Percentiles rank a stretch among this genome's conserved stretches.
Conservation (phyloP, 2,113 vertebrate species). For the Oxyura jamaicensis region DNA sequence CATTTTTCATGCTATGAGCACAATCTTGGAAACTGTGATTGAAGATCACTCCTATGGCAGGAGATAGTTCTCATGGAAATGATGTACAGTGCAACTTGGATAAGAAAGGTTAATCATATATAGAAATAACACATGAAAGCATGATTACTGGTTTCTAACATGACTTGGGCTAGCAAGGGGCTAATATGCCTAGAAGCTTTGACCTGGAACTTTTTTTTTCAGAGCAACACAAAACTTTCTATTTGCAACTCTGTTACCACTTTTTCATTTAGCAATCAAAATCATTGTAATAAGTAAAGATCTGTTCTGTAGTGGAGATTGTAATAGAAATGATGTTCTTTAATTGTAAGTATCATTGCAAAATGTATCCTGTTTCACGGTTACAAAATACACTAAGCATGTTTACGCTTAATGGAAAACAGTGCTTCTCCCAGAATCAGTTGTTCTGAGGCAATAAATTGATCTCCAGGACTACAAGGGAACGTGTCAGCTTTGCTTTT, state of each 20-base stretch:
- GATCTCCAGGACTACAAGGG: background rate
- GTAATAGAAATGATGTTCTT: background rate
- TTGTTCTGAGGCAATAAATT: background rate
- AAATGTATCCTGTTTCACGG: background rate
- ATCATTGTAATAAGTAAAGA: background rate
- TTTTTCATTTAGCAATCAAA: background rate
- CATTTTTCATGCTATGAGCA: background rate
- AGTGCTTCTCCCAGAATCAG: background rate
- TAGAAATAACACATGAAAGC: background rate
- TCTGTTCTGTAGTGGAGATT: background rate
- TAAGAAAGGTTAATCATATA: background rate
- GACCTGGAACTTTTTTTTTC: background rate
- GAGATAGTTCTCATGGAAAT: background rate
- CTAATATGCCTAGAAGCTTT: background rate
- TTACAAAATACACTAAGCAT: background rate
- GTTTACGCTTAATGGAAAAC: background rate
- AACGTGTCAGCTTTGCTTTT: background rate
- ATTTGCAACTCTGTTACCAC: background rate
- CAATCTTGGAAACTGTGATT: background rate
- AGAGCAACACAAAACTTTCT: background rate
- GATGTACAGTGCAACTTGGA: background rate
- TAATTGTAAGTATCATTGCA: background rate
- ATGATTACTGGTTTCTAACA: background rate
- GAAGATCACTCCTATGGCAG: background rate
- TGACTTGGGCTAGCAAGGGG: background rate